phyloP scores from a whole-genome alignment of 64 coral and sea anemone species.

The Porites australiensis region DNA sequence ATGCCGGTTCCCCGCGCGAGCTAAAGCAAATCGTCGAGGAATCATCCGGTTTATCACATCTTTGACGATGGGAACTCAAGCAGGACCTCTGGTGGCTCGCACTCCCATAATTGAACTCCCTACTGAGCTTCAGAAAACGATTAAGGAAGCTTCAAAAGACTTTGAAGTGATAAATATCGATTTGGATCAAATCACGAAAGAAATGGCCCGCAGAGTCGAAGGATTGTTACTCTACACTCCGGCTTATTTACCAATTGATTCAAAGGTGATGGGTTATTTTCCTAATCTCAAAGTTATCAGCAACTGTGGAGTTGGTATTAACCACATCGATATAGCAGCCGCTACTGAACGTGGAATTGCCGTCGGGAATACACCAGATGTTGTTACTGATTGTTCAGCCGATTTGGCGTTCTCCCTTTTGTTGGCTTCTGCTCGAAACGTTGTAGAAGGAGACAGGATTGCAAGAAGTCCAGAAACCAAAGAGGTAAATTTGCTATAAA shows the following conservation, averaged over 20 bases:
- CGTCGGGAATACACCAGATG: conserved; percentile 37
- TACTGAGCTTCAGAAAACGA: neutral
- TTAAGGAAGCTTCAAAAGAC: neutral
- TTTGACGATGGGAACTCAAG: neutral
- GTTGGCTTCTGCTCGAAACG: conserved; percentile 62
- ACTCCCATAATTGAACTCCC: neutral
- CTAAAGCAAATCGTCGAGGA: no score
- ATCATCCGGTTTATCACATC: neutral
- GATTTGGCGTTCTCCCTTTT: conserved; percentile 56
- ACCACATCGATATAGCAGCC: conserved; percentile 35
- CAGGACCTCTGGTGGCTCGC: neutral
- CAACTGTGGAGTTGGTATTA: conserved; percentile 18
- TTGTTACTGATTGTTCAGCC: conserved; percentile 2
- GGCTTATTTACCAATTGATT: neutral
- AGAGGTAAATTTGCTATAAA: neutral
- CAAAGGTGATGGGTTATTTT: conserved; percentile 31
- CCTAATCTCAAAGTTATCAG: conserved; percentile 59
- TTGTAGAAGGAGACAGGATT: conserved; percentile 39
- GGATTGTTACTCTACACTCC: neutral
- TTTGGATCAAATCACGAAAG: neutral
- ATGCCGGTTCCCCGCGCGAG: no score
- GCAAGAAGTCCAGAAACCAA: conserved; percentile 12
- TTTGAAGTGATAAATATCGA: neutral
- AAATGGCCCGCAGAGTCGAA: neutral
- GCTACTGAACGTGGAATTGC: conserved; percentile 50